phyloP scores from a whole-genome alignment of 2,888 invertebrate genomes.

The Ormyrus thymus region DNA sequence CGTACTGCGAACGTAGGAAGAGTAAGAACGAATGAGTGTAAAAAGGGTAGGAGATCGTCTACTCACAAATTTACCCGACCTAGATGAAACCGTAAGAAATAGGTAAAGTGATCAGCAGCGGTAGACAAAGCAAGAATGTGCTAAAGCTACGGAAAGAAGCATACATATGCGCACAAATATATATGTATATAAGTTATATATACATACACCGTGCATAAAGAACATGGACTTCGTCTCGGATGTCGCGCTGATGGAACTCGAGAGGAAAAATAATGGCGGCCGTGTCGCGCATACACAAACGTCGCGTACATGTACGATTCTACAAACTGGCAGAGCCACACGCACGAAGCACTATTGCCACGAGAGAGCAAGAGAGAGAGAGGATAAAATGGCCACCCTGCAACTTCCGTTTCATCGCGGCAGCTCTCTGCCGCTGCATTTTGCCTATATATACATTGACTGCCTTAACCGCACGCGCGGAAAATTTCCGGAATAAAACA shows the following conservation, averaged over 20 bases:
- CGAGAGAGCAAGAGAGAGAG: not conserved
- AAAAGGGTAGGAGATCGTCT: no score
- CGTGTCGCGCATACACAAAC: not conserved
- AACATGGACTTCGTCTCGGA: not conserved
- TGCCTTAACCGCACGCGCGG: not conserved
- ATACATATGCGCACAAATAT: not conserved
- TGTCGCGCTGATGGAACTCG: constrained; percentile 1
- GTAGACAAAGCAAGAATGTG: no score
- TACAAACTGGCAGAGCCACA: not conserved
- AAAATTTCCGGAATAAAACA: not conserved
- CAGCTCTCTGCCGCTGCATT: not conserved
- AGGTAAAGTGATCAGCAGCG: no score
- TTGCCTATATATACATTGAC: not conserved
- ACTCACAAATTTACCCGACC: no score
- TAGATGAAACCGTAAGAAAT: no score
- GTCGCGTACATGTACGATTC: no score
- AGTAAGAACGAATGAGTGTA: no score
- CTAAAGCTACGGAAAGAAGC: not conserved
- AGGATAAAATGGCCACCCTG: constrained; percentile 60
- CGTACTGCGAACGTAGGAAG: no score
- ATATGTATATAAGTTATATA: no score
- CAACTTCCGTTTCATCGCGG: constrained; percentile 60
- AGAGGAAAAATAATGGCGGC: constrained; percentile 32
- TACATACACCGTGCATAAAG: no score
- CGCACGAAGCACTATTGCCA: not conserved